These are phyloP conservation scores for Bagarius yarrelli DNA, from an alignment of 2,113 vertebrate genomes.

Conservation along the genomic window DNA sequence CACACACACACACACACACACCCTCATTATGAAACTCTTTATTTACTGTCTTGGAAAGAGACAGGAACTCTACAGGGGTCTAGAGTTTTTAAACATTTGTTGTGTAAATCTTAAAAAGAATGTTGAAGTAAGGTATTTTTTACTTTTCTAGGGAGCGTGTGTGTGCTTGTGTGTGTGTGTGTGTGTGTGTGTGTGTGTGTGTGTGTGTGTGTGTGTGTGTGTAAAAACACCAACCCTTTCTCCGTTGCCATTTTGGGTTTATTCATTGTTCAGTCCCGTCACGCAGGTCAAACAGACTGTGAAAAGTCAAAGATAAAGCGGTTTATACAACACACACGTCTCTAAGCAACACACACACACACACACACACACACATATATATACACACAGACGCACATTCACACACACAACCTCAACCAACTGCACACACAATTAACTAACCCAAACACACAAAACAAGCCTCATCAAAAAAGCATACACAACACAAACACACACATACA, in stretches of 20 bases:
- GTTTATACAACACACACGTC: not conserved
- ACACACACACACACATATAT: not conserved
- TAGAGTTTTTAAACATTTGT: too few species aligned
- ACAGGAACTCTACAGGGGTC: not conserved
- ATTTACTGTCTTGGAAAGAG: too few species aligned
- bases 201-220: not conserved
- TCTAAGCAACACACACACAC: not conserved
- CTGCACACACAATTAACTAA: too few species aligned
- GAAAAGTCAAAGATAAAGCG: constrained; percentile 44
- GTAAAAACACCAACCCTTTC: constrained; percentile 80
- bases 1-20: too few species aligned
- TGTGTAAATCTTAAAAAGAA: not conserved
- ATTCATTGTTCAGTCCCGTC: constrained; percentile 81
- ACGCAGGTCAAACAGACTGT: constrained; percentile 75
- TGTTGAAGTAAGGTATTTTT: not conserved
- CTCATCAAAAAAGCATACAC: too few species aligned
- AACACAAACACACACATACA: too few species aligned
- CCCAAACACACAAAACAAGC: too few species aligned
- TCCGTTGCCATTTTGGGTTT: constrained; percentile 87
- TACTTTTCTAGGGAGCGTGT: not conserved
- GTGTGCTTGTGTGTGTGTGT: not conserved
- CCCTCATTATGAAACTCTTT: too few species aligned
- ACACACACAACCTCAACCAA: not conserved
- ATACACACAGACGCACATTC: not conserved
- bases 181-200: not conserved